Conservation (phyloP, 2,113 vertebrate genomes). For the Prunella fulvescens region DNA sequence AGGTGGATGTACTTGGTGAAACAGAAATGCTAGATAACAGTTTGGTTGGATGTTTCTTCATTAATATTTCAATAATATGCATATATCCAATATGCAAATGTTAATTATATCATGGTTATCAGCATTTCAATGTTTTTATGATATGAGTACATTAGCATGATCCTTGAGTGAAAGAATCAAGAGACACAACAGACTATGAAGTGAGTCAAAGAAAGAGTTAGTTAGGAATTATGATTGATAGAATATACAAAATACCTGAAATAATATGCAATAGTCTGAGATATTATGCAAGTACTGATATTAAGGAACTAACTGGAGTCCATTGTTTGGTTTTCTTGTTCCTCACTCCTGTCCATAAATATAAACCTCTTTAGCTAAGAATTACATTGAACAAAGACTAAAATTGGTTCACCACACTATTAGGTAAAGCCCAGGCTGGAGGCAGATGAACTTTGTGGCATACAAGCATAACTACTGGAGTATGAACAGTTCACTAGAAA, state of each 20-base stretch:
- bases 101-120: not conserved
- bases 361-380: not conserved
- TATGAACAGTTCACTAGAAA: not conserved
- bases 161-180: not conserved
- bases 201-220: not conserved
- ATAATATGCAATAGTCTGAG: not conserved
- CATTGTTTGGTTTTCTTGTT: not conserved
- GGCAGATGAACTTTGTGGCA: not conserved
- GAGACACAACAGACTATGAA: not conserved
- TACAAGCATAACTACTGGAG: not conserved
- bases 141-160: not conserved
- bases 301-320: not conserved
- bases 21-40: not conserved
- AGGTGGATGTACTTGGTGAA: not conserved
- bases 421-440: not conserved
- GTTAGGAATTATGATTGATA: not conserved
- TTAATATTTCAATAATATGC: not conserved
- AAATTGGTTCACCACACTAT: not conserved
- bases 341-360: not conserved
- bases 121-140: not conserved
- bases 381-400: rapidly evolving
- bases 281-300: not conserved
- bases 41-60: not conserved
- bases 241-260: not conserved
- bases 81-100: not conserved